Base-by-base conservation (phyloP, 2,113 vertebrate genomes). In the Melanerpes formicivorus region DNA sequence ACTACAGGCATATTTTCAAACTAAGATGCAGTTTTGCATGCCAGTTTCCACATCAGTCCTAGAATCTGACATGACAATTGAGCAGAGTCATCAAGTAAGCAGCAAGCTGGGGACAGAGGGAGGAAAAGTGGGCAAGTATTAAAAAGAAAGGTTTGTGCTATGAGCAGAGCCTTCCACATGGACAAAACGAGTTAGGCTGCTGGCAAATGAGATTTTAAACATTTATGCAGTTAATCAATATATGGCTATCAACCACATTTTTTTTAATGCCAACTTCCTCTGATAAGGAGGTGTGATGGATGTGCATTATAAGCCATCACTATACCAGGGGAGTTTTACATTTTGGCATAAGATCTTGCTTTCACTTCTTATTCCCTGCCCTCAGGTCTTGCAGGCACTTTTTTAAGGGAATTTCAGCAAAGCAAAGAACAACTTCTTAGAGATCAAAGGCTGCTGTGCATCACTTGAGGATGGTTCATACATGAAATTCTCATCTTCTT, bases 21-120 rank as follows among this genome's bases (percentile, higher is more conserved):
- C n/a, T 23, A 69, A 40, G 7, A 52, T 52, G 12, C 30, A 54
- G 23, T n/a, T 58, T 75, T n/a, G 6, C 4, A 1, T 2, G 4
- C 12, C 23, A 67, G 25, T 9, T 50, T 60, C 65, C 42, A 71
- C 9, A 55, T 54, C 26, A 60, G 42, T 6, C 27, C 21, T 30
- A 14, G 5, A 42, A 37, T 3, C 32, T 29, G 34, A 52, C 32
- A 89, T 80, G 15, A 8, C 32, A 73, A 59, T 6, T 10, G 14
- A 15, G 19, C 55, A 70, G 26, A 32, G 12, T 6, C 4, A 76
- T 16, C 3, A 72, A 69, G 26, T 30, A 48, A 26, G 44, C 10
- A 65, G 9, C 6, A 69, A 67, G 17, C 22, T 70, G 0, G 0
- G 23, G 14, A 25, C 1, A 14, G 14, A 14, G 9, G 27, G 10